phyloP scores from a whole-genome alignment of 2,797 vertebrate species.

The Streptopelia turtur region DNA sequence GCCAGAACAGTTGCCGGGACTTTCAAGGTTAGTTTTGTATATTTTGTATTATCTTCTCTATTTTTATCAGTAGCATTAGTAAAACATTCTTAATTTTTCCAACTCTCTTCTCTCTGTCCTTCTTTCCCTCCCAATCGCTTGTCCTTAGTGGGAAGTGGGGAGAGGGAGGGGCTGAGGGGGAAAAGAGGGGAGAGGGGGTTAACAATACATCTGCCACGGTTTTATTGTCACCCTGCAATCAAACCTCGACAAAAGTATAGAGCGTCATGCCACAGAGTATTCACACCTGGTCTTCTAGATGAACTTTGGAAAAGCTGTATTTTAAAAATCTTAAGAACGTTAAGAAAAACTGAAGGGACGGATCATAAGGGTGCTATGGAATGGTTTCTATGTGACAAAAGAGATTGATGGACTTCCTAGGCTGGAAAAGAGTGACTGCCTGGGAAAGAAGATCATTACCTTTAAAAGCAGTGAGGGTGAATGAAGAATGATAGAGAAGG shows the following conservation, averaged over 20 bases:
- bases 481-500: background rate
- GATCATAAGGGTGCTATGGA: background rate
- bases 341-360: background rate
- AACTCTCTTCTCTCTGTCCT: too few relatives aligned
- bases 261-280: background rate
- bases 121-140: too few relatives aligned
- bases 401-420: background rate
- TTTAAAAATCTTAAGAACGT: background rate
- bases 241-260: background rate
- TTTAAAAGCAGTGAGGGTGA: background rate
- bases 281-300: background rate
- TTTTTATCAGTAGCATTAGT: too few relatives aligned
- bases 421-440: background rate
- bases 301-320: background rate
- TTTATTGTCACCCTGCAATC: too few relatives aligned
- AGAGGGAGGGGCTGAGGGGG: too few relatives aligned
- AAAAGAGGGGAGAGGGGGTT: too few relatives aligned
- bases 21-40: too few relatives aligned
- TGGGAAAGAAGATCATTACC: background rate
- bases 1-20: too few relatives aligned
- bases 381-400: background rate
- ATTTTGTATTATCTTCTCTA: too few relatives aligned
- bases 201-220: too few relatives aligned
- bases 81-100: too few relatives aligned
- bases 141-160: too few relatives aligned